A percentile compares a stretch with the other conserved stretches of the same genome.
These are phyloP conservation scores for Drosophila murphyi DNA, from an alignment of 1,140 invertebrate genomes.

Conservation along the genomic window DNA sequence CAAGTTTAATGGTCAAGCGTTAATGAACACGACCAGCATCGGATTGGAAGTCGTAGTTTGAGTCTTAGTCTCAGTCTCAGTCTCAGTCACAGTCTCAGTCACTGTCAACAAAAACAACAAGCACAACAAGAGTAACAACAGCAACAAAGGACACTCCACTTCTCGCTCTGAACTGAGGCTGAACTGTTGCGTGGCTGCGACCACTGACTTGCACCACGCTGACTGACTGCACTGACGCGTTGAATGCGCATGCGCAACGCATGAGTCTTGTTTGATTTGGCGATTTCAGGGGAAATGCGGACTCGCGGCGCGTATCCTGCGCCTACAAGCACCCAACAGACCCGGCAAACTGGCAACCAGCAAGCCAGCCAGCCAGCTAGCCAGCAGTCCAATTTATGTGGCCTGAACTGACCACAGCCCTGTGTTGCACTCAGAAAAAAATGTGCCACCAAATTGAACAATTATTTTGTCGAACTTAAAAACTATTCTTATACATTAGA, in stretches of 20 bases:
- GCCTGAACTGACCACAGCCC: slow-evolving; percentile 30
- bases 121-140: background rate
- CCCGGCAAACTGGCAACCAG: slow-evolving; percentile 17
- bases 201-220: slow-evolving; percentile 31
- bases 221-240: slow-evolving; percentile 24
- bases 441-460: too few relatives aligned
- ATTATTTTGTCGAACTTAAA: too few relatives aligned
- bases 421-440: background rate
- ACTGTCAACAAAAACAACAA: background rate
- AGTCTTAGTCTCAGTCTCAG: slow-evolving; percentile 3
- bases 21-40: slow-evolving; percentile 73
- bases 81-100: background rate
- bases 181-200: slow-evolving; percentile 24
- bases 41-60: slow-evolving; percentile 20
- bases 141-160: slow-evolving; percentile 26
- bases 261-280: slow-evolving; percentile 80
- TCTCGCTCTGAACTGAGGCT: background rate
- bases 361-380: slow-evolving; percentile 3
- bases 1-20: slow-evolving; percentile 78
- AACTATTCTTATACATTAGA: too few relatives aligned
- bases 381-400: slow-evolving; percentile 50
- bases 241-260: slow-evolving; percentile 76
- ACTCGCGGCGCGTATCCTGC: slow-evolving; percentile 31
- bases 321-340: slow-evolving; percentile 7
- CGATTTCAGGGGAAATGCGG: slow-evolving; percentile 69